A percentile compares a stretch with the other conserved stretches of the same genome.
phyloP scores from a whole-genome alignment of 2,113 vertebrate species.

The Nannospalax galili region DNA sequence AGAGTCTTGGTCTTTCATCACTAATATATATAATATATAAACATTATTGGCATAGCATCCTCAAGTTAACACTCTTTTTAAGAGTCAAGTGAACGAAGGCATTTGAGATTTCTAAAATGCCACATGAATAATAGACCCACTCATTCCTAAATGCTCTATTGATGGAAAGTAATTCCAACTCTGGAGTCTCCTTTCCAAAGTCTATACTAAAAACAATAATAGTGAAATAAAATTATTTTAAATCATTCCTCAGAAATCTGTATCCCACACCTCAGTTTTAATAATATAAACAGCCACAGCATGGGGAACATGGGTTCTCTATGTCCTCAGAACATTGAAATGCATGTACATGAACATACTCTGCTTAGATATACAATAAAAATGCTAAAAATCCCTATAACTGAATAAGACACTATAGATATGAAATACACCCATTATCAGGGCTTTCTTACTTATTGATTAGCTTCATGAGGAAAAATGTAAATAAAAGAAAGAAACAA shows the following conservation, averaged over 20 bases:
- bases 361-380: background rate
- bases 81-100: background rate
- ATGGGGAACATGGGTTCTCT: background rate
- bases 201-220: conserved; percentile 39
- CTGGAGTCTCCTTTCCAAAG: background rate
- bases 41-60: background rate
- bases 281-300: background rate
- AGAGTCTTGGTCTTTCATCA: background rate
- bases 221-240: background rate
- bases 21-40: background rate
- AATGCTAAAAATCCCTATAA: conserved; percentile 13
- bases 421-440: conserved; percentile 16
- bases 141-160: background rate
- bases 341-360: background rate
- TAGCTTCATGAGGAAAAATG: conserved; percentile 47
- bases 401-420: conserved; percentile 28
- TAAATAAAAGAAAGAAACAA: background rate
- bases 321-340: background rate
- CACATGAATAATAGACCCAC: background rate
- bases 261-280: background rate
- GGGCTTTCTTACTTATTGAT: conserved; percentile 44
- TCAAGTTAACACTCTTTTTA: background rate
- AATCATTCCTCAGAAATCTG: background rate
- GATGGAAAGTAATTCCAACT: conserved; percentile 32
- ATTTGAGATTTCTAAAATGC: background rate